These are phyloP conservation scores for Sinotaia quadrata DNA, from an alignment of 2,888 invertebrate species.

Conservation along the genomic window DNA sequence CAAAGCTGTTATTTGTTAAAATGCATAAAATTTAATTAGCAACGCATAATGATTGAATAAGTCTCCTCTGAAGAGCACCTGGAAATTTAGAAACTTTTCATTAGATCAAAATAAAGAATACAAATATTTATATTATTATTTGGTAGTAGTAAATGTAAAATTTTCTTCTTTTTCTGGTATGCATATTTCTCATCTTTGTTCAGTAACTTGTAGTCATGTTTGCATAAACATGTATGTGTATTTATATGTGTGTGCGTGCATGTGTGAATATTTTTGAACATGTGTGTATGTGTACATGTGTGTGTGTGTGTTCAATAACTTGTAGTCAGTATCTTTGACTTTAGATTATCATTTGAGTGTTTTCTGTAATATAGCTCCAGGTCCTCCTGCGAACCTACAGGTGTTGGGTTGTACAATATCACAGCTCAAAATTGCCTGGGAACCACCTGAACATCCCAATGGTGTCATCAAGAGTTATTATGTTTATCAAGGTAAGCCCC, in stretches of 20 bases:
- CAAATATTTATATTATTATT: too few species aligned
- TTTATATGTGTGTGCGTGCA: constrained; percentile 3
- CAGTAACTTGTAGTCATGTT: background rate
- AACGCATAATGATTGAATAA: too few species aligned
- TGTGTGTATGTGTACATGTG: constrained; percentile 20
- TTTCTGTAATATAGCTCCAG: constrained; percentile 55
- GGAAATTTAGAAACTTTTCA: too few species aligned
- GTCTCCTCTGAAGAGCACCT: too few species aligned
- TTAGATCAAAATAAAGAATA: too few species aligned
- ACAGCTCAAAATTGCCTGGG: constrained; percentile 70
- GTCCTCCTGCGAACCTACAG: constrained; percentile 62
- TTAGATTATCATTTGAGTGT: background rate
- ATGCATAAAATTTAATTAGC: too few species aligned
- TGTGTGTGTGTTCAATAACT: constrained; percentile 9
- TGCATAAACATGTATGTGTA: constrained; percentile 3
- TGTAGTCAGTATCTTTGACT: too few species aligned
- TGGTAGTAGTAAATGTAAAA: too few species aligned
- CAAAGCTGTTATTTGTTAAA: too few species aligned
- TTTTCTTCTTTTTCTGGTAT: too few species aligned
- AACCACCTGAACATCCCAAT: constrained; percentile 62
- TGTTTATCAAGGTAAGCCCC: constrained; percentile 61
- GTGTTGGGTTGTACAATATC: constrained; percentile 66
- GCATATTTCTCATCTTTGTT: too few species aligned
- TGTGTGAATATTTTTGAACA: constrained; percentile 5
- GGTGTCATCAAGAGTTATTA: constrained; percentile 67